These are phyloP conservation scores for Gymnocypris eckloni DNA, from an alignment of 2,797 vertebrate species.

Conservation along the genomic window DNA sequence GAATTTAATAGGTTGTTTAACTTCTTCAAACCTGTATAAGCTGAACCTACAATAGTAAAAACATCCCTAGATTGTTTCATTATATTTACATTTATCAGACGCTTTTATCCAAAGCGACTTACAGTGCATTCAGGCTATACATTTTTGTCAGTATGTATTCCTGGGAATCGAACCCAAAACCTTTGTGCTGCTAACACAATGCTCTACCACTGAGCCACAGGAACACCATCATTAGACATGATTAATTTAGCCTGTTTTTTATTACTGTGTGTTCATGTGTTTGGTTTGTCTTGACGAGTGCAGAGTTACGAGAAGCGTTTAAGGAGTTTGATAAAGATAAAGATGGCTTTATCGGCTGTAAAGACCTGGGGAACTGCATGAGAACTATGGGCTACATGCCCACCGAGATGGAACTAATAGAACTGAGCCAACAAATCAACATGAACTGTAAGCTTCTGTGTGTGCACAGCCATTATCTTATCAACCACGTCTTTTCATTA, in stretches of 20 bases:
- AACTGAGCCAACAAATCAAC: conserved; percentile 97
- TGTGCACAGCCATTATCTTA: background rate
- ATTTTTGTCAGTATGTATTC: too few species aligned
- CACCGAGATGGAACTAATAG: conserved; percentile 97
- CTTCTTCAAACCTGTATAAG: background rate
- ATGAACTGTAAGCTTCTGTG: conserved; percentile 89
- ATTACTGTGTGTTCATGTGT: background rate
- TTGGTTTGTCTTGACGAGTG: conserved; percentile 39
- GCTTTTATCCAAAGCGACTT: too few species aligned
- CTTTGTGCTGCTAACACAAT: too few species aligned
- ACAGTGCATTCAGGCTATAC: too few species aligned
- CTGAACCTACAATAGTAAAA: background rate
- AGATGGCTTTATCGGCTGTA: conserved; percentile 97
- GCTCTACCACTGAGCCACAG: too few species aligned
- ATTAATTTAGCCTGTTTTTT: background rate
- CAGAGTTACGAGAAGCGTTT: conserved; percentile 95
- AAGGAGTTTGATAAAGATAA: conserved; percentile 98
- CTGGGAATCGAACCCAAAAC: too few species aligned
- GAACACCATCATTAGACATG: background rate
- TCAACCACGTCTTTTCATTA: background rate
- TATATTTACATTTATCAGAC: too few species aligned
- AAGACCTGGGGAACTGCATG: conserved; percentile 98
- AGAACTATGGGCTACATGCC: conserved; percentile 99
- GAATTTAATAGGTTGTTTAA: background rate
- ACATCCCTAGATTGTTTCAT: conserved; percentile 8